Evolutionary conservation across 2,888 invertebrate genomes (phyloP), one percentile per base, ranked within the genome.

Genomic region (Spisula subtruncata): DNA sequence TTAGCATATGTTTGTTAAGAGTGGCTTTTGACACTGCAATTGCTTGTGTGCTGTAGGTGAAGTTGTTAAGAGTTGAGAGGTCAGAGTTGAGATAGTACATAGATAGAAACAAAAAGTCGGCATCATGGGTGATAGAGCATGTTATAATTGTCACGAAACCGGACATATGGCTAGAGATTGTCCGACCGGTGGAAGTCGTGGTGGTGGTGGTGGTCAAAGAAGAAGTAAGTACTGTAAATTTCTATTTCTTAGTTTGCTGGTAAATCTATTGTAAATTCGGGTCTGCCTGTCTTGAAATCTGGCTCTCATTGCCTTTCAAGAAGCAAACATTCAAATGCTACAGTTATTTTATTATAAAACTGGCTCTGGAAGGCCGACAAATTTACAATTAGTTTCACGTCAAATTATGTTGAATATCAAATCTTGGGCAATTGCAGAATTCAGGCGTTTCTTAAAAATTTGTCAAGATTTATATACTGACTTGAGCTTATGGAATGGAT

Each of bases 21-120:
- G 84, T 56, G 87, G 79, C 60, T 80, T 83, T 88, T 88, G 87
- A 87, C 87, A 83, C 82, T 83, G 83, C 83, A 83, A 83, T 83
- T 86, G 86, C 83, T 86, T 90, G 84, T 91, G 86, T 91, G 91
- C 88, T 90, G 90, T 89, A 90, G 89, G 89, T 92, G 89, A 75
- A 92, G 87, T 92, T 90, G 91, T 89, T 81, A 60, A 90, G 85
- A 88, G 88, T 91, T 88, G 86, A 88, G 86, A 88, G 60, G 54
- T 51, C 60, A 90, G 80, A 83, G 86, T 86, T 84, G 84, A 87
- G 89, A 84, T 71, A 81, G 54, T 79, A 48, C 83, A 20, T 79
- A 88, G 84, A 66, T 88, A 60, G 84, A 84, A 84, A 35, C 32
- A 83, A 41, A 86, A 75, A 51, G 56, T 75, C 41, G 54, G 41